A percentile compares a stretch with the other conserved stretches of the same genome.
phyloP scores from a whole-genome alignment of 2,888 invertebrate genomes.

The Leptinotarsa rubiginosa region DNA sequence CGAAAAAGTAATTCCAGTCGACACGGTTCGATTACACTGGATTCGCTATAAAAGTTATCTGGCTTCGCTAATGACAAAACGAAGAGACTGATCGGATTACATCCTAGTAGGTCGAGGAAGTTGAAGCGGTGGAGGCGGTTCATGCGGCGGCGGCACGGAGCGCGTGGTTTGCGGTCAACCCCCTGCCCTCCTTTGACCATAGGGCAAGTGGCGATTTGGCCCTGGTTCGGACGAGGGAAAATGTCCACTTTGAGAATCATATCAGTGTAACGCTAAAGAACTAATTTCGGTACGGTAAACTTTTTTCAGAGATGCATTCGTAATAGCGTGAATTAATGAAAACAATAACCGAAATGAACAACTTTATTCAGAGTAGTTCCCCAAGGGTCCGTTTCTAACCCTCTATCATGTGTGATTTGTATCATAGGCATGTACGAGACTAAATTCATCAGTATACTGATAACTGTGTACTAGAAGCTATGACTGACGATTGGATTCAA shows the following conservation, averaged over 20 bases:
- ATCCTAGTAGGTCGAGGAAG: conserved; percentile 45
- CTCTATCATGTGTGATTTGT: too few relatives aligned
- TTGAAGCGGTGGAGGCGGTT: conserved; percentile 42
- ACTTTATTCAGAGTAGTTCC: too few relatives aligned
- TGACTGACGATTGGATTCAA: too few relatives aligned
- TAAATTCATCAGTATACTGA: too few relatives aligned
- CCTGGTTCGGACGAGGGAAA: not conserved
- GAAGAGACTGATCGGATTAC: conserved; percentile 48
- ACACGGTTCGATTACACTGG: conserved; percentile 16
- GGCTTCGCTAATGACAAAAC: conserved; percentile 48
- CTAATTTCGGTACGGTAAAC: too few relatives aligned
- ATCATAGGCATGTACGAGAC: conserved; percentile 11
- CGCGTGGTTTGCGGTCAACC: conserved; percentile 26
- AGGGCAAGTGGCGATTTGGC: not conserved
- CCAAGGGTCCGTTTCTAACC: too few relatives aligned
- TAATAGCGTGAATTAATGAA: too few relatives aligned
- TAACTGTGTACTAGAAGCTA: too few relatives aligned
- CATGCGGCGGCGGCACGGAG: conserved; percentile 21
- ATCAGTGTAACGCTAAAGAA: too few relatives aligned
- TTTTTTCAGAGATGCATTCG: too few relatives aligned
- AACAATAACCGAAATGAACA: too few relatives aligned
- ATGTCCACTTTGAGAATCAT: not conserved
- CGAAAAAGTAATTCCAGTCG: conserved; percentile 14
- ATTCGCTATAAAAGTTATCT: conserved; percentile 36
- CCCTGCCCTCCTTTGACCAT: conserved; percentile 26